Conservation (phyloP, 2,888 invertebrate species). For the Dicycla oo region DNA sequence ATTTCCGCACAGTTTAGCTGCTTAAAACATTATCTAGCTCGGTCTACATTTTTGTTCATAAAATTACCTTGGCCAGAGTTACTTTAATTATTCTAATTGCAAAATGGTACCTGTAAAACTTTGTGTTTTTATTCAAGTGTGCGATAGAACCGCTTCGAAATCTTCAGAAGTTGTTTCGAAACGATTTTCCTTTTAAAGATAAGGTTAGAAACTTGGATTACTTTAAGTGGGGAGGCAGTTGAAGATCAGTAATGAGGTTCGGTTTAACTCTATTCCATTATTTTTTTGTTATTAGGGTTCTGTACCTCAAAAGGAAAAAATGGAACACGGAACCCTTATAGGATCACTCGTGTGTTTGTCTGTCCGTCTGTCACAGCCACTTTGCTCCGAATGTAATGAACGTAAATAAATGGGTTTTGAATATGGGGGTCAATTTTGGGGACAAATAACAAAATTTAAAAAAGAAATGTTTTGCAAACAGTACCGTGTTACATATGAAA, state of each 20-base stretch:
- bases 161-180: slow-evolving; percentile 8
- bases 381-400: no score
- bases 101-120: slow-evolving; percentile 16
- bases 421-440: no score
- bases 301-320: no score
- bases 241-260: background rate
- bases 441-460: no score
- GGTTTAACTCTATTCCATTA: background rate
- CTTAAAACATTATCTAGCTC: background rate
- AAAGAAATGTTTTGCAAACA: no score
- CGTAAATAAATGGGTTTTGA: no score
- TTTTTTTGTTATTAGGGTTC: no score
- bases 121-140: slow-evolving; percentile 19
- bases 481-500: no score
- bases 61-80: background rate
- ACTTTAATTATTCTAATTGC: slow-evolving; percentile 23
- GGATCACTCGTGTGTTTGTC: no score
- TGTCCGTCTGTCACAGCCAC: no score
- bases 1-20: no score
- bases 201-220: slow-evolving; percentile 24
- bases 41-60: background rate
- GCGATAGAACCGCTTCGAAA: slow-evolving; percentile 16
- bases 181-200: slow-evolving; percentile 34
- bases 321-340: no score
- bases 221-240: slow-evolving; percentile 2